Evolutionary conservation across 2,888 invertebrate genomes (phyloP), one percentile per base, ranked within the genome.

Genomic region (Dynastes hyllus): DNA sequence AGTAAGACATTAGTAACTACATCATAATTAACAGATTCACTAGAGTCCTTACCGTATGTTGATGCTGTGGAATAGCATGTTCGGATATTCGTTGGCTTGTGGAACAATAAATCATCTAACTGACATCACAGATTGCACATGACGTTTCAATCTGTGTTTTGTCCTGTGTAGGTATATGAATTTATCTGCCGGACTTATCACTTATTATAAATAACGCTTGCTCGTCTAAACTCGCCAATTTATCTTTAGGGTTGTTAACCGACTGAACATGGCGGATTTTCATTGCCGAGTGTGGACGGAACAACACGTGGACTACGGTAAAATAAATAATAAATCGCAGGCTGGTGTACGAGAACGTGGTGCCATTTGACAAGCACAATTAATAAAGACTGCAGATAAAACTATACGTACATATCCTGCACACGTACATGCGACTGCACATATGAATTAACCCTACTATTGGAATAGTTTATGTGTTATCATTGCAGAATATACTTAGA

Each of bases 121-220:
- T 80, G 78, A 79, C 81, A 78, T 79, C 78, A 78, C 45, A 73
- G 75, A 75, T 76, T 81, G 77, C 78, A 79, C 58, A 78, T 81
- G 79, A 81, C 79, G 79, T 81, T 81, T 81, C 81, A 81, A 81
- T 81, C 81, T 78, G 77, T 78, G 77, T 79, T 81, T 75, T 61
- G 73, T 77, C 67, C 73, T 76, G 53, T 71, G 79, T 51, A 51
- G 69, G 69, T 76, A 63, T 75, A 77, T 65, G 79, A 73, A 81
- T 78, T 78, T 81, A 81, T 81, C 81, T 78, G 76, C 61, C 66
- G 76, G 37, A 77, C 78, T 80, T 80, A 81, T 81, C 81, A 81
- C 81, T 80, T 80, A 81, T 81, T 81, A 81, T 81, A 81, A 81
- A 81, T 81, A 79, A 78, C 80, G 77, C 77, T 80, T 79, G 80